These are phyloP conservation scores for Homalodisca vitripennis DNA, from an alignment of 1,140 invertebrate species.

Conservation along the genomic window DNA sequence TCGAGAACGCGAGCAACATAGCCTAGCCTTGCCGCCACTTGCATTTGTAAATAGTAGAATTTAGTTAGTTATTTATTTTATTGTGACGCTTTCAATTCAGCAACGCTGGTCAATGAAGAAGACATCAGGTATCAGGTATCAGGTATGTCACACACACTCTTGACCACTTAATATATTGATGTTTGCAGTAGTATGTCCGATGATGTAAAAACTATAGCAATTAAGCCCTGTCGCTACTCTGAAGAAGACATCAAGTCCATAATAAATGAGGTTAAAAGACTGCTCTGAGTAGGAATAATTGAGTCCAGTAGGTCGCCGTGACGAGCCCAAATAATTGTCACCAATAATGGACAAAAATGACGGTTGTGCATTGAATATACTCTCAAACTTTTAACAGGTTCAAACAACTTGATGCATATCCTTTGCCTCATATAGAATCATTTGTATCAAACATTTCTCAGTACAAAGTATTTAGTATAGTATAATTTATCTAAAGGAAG, in stretches of 20 bases:
- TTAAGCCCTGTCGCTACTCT: background rate
- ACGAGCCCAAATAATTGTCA: background rate
- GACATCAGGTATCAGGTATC: no score
- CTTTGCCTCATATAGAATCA: background rate
- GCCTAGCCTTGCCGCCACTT: no score
- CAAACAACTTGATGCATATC: background rate
- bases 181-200: background rate
- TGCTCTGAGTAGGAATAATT: background rate
- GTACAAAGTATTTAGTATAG: background rate
- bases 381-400: background rate
- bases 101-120: no score
- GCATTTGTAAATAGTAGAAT: no score
- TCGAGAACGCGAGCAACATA: no score
- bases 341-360: background rate
- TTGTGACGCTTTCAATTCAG: no score
- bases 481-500: background rate
- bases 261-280: no score
- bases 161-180: no score
- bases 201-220: background rate
- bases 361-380: background rate
- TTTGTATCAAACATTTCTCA: background rate
- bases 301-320: no score
- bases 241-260: background rate
- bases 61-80: no score
- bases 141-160: no score